Evolutionary conservation across 1,140 invertebrate genomes (phyloP).

Genomic region (Aphelinus atriplicis): DNA sequence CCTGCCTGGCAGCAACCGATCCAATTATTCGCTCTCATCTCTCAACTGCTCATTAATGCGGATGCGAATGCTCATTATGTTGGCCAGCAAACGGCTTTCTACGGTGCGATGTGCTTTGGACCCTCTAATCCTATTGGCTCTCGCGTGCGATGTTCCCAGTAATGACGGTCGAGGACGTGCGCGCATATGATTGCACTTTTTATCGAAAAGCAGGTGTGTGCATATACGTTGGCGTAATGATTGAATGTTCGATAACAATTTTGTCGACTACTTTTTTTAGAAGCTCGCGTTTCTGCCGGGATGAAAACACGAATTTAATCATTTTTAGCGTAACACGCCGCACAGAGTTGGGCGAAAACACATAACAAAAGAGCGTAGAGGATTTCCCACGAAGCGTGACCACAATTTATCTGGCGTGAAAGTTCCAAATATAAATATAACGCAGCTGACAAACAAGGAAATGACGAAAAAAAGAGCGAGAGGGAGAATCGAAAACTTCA

Average conservation of each 20-base stretch:
- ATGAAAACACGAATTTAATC: too few relatives aligned
- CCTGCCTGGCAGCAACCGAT: conserved; percentile 41
- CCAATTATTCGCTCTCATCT: conserved; percentile 42
- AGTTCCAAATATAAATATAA: conserved; percentile 28
- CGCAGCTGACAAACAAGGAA: conserved; percentile 24
- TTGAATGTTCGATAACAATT: too few relatives aligned
- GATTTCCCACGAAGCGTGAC: background rate
- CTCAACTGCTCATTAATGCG: conserved; percentile 51
- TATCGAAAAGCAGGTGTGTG: background rate
- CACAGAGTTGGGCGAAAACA: background rate
- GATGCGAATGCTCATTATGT: conserved; percentile 48
- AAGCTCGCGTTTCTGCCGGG: too few relatives aligned
- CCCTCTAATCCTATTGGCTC: conserved; percentile 37
- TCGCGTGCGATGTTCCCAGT: too few relatives aligned
- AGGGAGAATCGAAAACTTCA: conserved; percentile 22
- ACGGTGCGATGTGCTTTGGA: conserved; percentile 5
- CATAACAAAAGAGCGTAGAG: too few relatives aligned
- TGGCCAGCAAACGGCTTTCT: conserved; percentile 33
- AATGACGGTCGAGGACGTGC: background rate
- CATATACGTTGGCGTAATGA: too few relatives aligned
- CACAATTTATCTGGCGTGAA: conserved; percentile 19
- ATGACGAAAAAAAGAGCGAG: background rate
- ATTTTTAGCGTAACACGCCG: too few relatives aligned
- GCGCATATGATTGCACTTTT: background rate
- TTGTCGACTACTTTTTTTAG: too few relatives aligned